Evolutionary conservation across 1,140 invertebrate species (phyloP).

Genomic region (Tenebrio molitor): DNA sequence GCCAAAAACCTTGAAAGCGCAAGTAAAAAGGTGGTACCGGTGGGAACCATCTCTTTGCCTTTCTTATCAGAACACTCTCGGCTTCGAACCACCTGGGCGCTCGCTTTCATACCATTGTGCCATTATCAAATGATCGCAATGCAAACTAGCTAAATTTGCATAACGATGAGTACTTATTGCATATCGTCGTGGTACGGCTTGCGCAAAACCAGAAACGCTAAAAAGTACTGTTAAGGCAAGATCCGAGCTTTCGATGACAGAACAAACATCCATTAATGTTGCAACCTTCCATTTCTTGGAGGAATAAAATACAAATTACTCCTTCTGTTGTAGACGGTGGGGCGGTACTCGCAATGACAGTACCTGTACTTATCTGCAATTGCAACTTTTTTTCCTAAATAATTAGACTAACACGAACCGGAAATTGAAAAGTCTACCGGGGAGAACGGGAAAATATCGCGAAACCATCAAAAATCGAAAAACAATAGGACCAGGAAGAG

Average conservation of each 20-base stretch:
- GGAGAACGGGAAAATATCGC: not conserved
- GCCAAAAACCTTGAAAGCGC: too few relatives aligned
- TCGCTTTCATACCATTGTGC: not conserved
- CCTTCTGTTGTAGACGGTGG: conserved; percentile 12
- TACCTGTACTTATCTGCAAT: conserved; percentile 17
- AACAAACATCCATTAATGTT: conserved; percentile 33
- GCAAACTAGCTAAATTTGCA: conserved; percentile 18
- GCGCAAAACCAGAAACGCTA: conserved; percentile 12
- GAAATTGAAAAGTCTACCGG: not conserved
- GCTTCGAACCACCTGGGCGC: not conserved
- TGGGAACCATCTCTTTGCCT: too few relatives aligned
- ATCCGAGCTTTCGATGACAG: conserved; percentile 24
- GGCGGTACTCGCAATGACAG: conserved; percentile 20
- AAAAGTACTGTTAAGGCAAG: conserved; percentile 18
- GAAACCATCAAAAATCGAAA: not conserved
- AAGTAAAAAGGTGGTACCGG: too few relatives aligned
- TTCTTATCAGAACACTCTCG: not conserved
- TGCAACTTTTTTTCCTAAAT: not conserved
- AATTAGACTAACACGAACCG: not conserved
- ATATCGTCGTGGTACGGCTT: conserved; percentile 9
- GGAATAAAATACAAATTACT: conserved; percentile 31
- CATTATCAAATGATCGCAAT: conserved; percentile 10
- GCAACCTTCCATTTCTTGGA: conserved; percentile 26
- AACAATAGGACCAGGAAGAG: not conserved
- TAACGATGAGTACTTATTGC: conserved; percentile 17